A percentile compares a stretch with the other conserved stretches of the same genome.
Evolutionary conservation across 1,140 invertebrate genomes (phyloP).

Genomic region (Coelopa frigida): DNA sequence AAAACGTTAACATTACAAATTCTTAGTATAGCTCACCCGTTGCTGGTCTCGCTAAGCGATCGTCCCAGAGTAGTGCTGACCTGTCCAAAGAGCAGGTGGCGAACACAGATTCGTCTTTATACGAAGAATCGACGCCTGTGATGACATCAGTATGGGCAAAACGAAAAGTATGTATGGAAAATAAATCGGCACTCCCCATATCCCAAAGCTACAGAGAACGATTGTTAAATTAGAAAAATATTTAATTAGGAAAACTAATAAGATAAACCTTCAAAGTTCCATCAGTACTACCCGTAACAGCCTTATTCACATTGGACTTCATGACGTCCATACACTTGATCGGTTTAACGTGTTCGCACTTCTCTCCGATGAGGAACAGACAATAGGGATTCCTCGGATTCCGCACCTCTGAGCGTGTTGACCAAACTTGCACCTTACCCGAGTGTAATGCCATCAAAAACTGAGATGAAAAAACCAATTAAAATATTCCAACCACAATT

Average conservation of each 20-base stretch:
- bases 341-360: conserved; percentile 12
- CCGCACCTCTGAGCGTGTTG: conserved; percentile 14
- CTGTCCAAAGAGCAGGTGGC: conserved; percentile 14
- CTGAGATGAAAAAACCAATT: conserved; percentile 3
- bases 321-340: conserved; percentile 8
- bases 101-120: conserved; percentile 7
- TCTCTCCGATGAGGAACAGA: conserved; percentile 15
- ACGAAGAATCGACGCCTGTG: conserved; percentile 6
- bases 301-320: conserved; percentile 8
- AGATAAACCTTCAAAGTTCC: conserved; percentile 11
- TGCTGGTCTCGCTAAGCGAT: conserved; percentile 12
- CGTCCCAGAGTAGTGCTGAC: conserved; percentile 15
- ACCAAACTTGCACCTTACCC: conserved; percentile 14
- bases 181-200: conserved; percentile 12
- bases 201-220: conserved; percentile 13
- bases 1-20: too few relatives aligned
- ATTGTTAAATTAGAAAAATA: conserved; percentile 4
- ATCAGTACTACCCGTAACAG: conserved; percentile 12
- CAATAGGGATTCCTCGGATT: conserved; percentile 14
- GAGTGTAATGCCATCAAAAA: conserved; percentile 8
- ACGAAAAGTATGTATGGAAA: conserved; percentile 13
- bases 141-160: conserved; percentile 15
- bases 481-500: neutral
- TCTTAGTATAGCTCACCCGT: conserved; percentile 5
- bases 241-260: neutral